Base-by-base conservation (phyloP, 64 coral and sea anemone genomes). In the Stichodactyla helianthus region DNA sequence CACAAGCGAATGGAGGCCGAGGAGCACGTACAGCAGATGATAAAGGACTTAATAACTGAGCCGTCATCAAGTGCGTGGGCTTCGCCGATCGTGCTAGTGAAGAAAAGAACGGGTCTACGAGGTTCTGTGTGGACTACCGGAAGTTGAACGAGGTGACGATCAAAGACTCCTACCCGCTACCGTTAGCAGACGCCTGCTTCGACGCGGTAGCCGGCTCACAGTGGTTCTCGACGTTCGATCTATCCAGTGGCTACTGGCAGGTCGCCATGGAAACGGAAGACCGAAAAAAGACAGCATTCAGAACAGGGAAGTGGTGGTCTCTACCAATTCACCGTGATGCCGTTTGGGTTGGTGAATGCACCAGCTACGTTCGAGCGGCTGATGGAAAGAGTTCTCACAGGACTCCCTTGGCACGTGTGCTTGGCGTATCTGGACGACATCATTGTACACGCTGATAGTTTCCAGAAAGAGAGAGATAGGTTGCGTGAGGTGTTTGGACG, bases 51-150 rank as follows among this genome's bases (percentile, higher is more conserved):
- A 0, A 87, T 94, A 23, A 87, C 90, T 16, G 68, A 94, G 44
- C 86, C 59, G 11, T 95, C 59, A 2, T 65, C 23, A 22, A 95
- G 93, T 16, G 85, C 89, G 7, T 94, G 88, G 82, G 65, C 82
- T 2, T 89, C 77, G 16, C 86, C 74, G 4, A 80, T 90, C n/a
- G 82, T 95, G 10, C 71, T 89, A 4, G 63, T 89, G 20, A 95
- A 95, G 28, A 91, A 95, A 95, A 95, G 55, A 82, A 91, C 16
- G 82, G 89, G 0, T 57, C 55, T 25, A 87, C 88, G 4, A 86
- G 86, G 14, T 95, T 95, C 64, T 95, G 93, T 25, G 82, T 95
- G 0, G 86, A 95, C 50, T 91, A 91, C 20, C 84, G 77, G 13
- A 87, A 82, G 77, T 20, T 87, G 6, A 94, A 91, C 35, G 70